Base-by-base conservation (phyloP, 2,888 invertebrate genomes). In the Cosmorhoe ocellata region DNA sequence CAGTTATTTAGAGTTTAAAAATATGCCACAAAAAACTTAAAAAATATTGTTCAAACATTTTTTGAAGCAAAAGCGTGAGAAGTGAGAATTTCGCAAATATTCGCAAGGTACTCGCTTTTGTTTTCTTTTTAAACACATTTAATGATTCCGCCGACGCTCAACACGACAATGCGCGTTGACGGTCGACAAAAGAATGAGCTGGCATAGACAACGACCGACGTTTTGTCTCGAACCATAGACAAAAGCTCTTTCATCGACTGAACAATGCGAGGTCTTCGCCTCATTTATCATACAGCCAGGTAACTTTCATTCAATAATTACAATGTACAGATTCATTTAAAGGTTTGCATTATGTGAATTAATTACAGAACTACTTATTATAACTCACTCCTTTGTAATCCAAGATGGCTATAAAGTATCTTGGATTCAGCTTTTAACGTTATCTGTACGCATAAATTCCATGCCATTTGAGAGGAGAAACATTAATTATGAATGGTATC, bases 301-400 rank as follows among this genome's bases (percentile, higher is more conserved):
- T 83, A 81, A 89, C 88, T 88, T 86, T 88, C 88, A 87, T 84
- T 81, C 81, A 80, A 81, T 88, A 84, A 88, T 88, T 87, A 88
- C 84, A 84, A 85, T 80, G 86, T 83, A 77, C 69, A 75, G 75
- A 72, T 78, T 79, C 71, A 72, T 67, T 74, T 73, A 61, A 67
- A 65, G 63, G 65, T 69, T 46, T 51, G 69, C 69, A 77, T 76
- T 79, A 79, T 80, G 53, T 55, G 71, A 73, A 84, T 84, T 84
- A 81, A 82, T 84, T 79, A 83, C 69, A 61, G 61, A 73, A 75
- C 72, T 73, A 71, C 71, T 71, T 66, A 62, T 51, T 72, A 74
- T 73, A 72, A 74, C 73, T 74, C 67, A 69, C 63, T 63, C 61
- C 64, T 73, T 80, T 78, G 74, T 79, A 64, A 69, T 46, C 58